A percentile compares a stretch with the other conserved stretches of the same genome.
These are phyloP conservation scores for Acanthurus leucopareius DNA, from an alignment of 2,797 vertebrate species.

Conservation along the genomic window DNA sequence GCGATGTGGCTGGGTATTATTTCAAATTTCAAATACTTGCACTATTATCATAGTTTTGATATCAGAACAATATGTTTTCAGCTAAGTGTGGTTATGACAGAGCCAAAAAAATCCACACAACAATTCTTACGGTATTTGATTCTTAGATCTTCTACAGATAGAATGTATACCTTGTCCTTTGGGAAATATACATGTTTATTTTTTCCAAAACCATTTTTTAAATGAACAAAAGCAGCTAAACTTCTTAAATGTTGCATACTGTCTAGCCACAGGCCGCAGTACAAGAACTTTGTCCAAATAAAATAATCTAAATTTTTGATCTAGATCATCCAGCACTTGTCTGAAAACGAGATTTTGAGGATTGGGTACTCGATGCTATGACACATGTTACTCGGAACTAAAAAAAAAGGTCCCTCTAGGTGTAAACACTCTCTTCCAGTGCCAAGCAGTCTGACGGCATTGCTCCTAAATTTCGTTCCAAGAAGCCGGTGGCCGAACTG, in stretches of 20 bases:
- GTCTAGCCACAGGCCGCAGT: background rate
- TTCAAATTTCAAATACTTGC: background rate
- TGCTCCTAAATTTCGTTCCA: conserved; percentile 57
- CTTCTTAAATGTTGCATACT: background rate
- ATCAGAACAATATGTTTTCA: background rate
- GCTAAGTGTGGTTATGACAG: too few relatives aligned
- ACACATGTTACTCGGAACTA: background rate
- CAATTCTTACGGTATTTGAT: too few relatives aligned
- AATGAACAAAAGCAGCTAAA: background rate
- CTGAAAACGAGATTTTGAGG: background rate
- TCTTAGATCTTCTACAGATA: too few relatives aligned
- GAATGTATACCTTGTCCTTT: too few relatives aligned
- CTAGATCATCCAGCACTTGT: background rate
- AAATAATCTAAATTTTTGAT: background rate
- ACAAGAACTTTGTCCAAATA: background rate
- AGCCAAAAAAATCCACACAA: too few relatives aligned
- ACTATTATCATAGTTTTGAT: background rate
- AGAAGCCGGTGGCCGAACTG: conserved; percentile 62
- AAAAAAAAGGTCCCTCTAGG: conserved; percentile 34
- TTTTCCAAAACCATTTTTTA: background rate
- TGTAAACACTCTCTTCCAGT: conserved; percentile 35
- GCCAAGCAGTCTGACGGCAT: conserved; percentile 38
- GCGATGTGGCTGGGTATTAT: background rate
- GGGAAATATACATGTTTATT: too few relatives aligned
- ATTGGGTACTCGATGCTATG: background rate